These are phyloP conservation scores for Tamandua tetradactyla DNA, from an alignment of 2,797 vertebrate genomes.

Conservation along the genomic window DNA sequence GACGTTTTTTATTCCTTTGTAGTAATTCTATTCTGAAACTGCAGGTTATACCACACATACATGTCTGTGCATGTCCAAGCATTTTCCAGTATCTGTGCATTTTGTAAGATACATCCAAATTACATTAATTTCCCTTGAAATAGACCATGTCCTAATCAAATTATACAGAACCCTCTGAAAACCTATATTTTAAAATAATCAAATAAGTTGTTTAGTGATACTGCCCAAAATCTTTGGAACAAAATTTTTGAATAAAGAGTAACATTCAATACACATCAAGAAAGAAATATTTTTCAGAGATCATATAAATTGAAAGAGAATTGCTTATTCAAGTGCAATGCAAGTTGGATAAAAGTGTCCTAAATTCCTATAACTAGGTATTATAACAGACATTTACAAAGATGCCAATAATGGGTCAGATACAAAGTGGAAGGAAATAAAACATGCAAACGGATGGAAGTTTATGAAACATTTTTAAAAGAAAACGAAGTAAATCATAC, in stretches of 20 bases:
- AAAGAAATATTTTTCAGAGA: neutral
- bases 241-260: neutral
- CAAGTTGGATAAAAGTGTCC: slow-evolving; percentile 24
- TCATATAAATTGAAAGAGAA: neutral
- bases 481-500: slow-evolving; percentile 28
- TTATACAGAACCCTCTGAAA: neutral
- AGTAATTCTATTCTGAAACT: neutral
- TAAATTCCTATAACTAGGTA: slow-evolving; percentile 33
- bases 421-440: neutral
- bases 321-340: neutral
- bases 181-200: slow-evolving; percentile 32
- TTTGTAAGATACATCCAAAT: neutral
- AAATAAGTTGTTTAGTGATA: neutral
- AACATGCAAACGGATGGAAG: neutral
- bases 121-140: neutral
- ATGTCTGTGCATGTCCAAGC: neutral
- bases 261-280: neutral
- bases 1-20: neutral
- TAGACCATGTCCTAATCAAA: neutral
- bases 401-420: neutral
- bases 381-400: neutral
- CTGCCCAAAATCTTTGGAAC: neutral
- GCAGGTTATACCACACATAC: neutral
- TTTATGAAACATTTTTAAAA: slow-evolving; percentile 16
- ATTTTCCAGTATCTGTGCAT: neutral